Percentiles rank a stretch among this genome's conserved stretches.
Conservation (phyloP, 2,113 vertebrate genomes). For the Sturnus vulgaris region DNA sequence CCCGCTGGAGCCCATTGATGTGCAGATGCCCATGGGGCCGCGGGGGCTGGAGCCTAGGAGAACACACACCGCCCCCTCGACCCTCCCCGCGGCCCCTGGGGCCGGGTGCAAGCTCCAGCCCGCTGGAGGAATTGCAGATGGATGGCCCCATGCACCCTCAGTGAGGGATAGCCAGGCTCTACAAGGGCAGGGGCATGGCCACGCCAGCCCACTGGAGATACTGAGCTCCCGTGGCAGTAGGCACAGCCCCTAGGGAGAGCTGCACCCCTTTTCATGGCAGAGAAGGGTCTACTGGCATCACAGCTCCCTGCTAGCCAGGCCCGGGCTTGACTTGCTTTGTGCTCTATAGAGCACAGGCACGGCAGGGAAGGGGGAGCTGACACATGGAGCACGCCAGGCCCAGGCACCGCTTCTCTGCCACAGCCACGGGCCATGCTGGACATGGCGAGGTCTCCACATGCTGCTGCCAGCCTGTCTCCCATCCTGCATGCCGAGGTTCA, state of each 20-base stretch:
- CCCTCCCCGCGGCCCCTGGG: neutral
- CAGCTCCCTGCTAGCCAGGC: neutral
- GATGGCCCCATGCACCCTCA: neutral
- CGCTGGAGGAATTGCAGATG: neutral
- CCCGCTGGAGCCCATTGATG: conserved; percentile 21
- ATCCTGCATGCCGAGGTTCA: neutral
- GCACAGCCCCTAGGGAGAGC: neutral
- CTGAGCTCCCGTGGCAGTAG: accelerated
- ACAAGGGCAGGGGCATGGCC: neutral
- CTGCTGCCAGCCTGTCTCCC: neutral
- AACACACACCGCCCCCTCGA: neutral
- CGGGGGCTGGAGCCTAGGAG: neutral
- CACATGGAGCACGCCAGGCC: neutral
- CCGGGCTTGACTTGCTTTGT: accelerated
- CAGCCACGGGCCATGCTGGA: neutral
- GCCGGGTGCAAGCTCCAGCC: neutral
- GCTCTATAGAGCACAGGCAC: accelerated
- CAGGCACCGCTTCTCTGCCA: neutral
- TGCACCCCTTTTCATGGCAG: neutral
- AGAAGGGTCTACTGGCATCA: neutral
- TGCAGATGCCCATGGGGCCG: conserved; percentile 40
- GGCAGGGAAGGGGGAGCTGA: neutral
- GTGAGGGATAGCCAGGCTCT: neutral
- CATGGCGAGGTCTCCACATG: accelerated
- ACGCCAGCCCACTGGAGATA: neutral